Percentiles rank a stretch among this genome's conserved stretches.
Evolutionary conservation across 2,888 invertebrate genomes (phyloP).

Genomic region (Brenthis ino): DNA sequence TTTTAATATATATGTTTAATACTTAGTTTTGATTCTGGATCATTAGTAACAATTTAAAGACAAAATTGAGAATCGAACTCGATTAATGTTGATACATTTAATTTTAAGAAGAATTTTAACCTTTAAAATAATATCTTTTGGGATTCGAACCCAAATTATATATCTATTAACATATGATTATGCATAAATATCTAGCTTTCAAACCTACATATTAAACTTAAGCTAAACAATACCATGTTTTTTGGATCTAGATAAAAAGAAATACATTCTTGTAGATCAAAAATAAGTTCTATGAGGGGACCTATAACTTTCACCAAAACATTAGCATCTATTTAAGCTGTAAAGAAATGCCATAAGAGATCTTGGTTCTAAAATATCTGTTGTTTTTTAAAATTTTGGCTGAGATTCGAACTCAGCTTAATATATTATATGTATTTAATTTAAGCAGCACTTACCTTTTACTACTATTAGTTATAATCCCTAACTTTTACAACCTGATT

Average conservation of each 20-base stretch:
- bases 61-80: constrained; percentile 35
- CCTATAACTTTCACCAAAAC: no score
- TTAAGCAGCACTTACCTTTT: neutral
- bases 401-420: neutral
- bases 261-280: no score
- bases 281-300: no score
- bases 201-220: neutral
- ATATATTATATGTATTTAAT: neutral
- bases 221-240: no score
- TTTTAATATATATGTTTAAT: no score
- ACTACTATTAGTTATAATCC: neutral
- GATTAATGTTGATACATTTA: neutral
- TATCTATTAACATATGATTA: neutral
- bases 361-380: neutral
- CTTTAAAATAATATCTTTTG: neutral
- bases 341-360: no score
- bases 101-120: neutral
- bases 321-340: no score
- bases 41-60: neutral
- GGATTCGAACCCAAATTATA: constrained; percentile 37
- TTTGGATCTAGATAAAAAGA: no score
- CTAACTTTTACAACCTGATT: neutral
- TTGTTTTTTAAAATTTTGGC: neutral
- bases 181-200: neutral
- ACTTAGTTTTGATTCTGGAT: no score